Base-by-base conservation (phyloP, 1,140 invertebrate species). In the Saxidomus purpurata region DNA sequence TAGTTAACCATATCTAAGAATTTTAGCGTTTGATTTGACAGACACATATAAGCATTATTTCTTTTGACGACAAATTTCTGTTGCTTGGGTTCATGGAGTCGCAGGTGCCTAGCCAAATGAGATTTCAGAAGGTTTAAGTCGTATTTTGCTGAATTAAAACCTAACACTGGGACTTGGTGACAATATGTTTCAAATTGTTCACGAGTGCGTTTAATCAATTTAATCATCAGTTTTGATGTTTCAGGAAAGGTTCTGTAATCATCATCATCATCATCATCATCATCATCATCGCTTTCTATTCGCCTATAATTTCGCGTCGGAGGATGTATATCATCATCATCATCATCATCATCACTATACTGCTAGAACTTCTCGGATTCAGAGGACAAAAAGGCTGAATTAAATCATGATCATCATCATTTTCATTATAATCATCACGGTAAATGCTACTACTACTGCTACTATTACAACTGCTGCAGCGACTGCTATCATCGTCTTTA, bases 1-100 rank as follows among this genome's bases (percentile, higher is more conserved):
- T 74, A 92, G 36, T 91, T 88, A 11, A 34, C 59, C 31, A 91
- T 89, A 76, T 92, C 92, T 67, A 92, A 69, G 76, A 91, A 90
- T 59, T 86, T 90, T 11, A 91, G 52, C 17, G 71, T 89, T n/a
- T 87, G 15, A 11, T 87, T 91, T 31, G 49, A 28, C 3, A 93
- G 38, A 28, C 89, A 90, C 52, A 87, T 91, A 52, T 86, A 93
- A 0, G 55, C 28, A 49, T 93, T 93, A 25, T 82, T 67, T 59
- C 69, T 85, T 71, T 90, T 92, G 11, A 92, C 67, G 31, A 87
- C 69, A 69, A 79, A 83, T 3, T 31, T 22, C 1, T 59, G 59
- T 28, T 31, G 3, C 15, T 74, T 55, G 43, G 1, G 17, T 76
- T 52, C 40, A 76, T 86, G 83, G 28, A 86, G 31, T 38, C 49